phyloP scores from a whole-genome alignment of 2,888 invertebrate species.

The Idaea dimidiata region DNA sequence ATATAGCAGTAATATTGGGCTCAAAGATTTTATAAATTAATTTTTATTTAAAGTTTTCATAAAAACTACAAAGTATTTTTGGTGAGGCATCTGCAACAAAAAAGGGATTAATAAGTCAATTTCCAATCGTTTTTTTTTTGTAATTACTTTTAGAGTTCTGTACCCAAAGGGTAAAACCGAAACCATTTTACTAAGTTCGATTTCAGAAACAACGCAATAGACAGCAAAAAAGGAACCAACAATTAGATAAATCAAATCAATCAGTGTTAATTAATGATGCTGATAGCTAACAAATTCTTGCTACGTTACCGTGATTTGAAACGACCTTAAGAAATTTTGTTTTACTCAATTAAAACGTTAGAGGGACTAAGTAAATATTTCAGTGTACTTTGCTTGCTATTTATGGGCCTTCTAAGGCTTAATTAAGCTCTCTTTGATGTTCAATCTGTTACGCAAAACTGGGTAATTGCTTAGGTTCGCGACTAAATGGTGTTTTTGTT shows the following conservation, averaged over 20 bases:
- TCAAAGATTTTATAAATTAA: no score
- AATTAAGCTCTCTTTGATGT: conserved; percentile 77
- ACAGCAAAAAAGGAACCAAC: background rate
- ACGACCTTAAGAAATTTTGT: conserved; percentile 55
- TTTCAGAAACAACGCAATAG: background rate
- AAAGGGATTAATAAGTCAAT: no score
- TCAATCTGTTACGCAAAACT: conserved; percentile 73
- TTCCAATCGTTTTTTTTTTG: no score
- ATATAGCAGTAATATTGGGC: no score
- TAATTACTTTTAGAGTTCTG: no score
- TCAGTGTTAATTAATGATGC: background rate
- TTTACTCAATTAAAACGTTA: conserved; percentile 71
- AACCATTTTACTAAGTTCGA: no score
- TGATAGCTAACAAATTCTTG: conserved; percentile 7
- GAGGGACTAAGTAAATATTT: conserved; percentile 69
- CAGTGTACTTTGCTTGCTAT: conserved; percentile 65
- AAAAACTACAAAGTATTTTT: no score
- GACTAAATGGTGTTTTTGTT: conserved; percentile 41
- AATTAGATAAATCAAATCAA: background rate
- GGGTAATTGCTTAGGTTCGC: conserved; percentile 61
- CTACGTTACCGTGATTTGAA: conserved; percentile 42
- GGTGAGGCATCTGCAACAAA: no score
- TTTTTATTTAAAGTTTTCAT: no score
- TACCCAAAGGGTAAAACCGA: no score
- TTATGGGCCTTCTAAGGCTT: conserved; percentile 70